A percentile compares a stretch with the other conserved stretches of the same genome.
Evolutionary conservation across 2,797 vertebrate genomes (phyloP).

Genomic region (Aplochiton taeniatus): DNA sequence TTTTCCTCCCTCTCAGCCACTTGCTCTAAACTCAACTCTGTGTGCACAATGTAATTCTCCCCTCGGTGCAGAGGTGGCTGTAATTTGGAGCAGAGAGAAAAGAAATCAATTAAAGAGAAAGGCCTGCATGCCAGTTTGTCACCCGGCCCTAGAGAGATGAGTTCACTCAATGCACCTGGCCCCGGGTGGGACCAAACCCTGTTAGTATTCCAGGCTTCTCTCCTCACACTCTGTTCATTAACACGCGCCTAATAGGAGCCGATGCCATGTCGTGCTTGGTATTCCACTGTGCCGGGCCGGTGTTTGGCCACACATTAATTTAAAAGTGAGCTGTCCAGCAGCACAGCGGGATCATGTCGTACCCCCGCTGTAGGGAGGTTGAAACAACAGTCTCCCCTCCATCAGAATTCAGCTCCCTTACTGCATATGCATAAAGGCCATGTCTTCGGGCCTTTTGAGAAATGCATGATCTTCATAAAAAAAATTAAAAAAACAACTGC

Average conservation of each 20-base stretch:
- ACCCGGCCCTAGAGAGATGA: constrained; percentile 2
- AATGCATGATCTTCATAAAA: too few relatives aligned
- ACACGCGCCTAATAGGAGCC: constrained; percentile 26
- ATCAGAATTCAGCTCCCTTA: neutral
- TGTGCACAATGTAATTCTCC: constrained; percentile 7
- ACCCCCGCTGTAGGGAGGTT: neutral
- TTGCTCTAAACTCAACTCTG: neutral
- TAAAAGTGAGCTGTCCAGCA: constrained; percentile 15
- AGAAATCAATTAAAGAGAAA: constrained; percentile 22
- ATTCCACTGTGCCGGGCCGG: constrained; percentile 6
- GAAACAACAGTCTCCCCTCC: neutral
- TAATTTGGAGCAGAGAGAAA: constrained; percentile 10
- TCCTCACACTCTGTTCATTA: constrained; percentile 26
- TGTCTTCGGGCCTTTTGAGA: too few relatives aligned
- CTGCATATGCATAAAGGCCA: neutral
- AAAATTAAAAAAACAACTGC: too few relatives aligned
- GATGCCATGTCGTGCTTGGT: constrained; percentile 10
- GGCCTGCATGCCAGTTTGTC: constrained; percentile 10
- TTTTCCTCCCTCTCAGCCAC: constrained; percentile 10
- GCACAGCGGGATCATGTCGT: constrained; percentile 13
- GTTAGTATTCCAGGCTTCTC: constrained; percentile 29
- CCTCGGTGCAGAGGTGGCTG: neutral
- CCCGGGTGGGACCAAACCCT: constrained; percentile 17
- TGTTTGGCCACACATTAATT: constrained; percentile 18
- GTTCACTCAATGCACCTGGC: constrained; percentile 16